Evolutionary conservation across 2,888 invertebrate genomes (phyloP).

Genomic region (Himalopsyche tibetana): DNA sequence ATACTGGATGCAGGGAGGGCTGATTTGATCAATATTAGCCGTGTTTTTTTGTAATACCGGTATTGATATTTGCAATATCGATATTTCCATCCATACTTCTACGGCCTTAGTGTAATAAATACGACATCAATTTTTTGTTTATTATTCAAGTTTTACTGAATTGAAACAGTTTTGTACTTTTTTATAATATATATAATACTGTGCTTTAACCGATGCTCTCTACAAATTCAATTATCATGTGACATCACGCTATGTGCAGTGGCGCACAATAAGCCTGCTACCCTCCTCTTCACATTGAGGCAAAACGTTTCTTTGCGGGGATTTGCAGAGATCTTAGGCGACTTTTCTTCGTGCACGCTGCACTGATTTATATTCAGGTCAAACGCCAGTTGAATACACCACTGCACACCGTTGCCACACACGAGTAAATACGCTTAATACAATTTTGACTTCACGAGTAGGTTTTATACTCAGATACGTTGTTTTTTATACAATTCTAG

Average conservation of each 20-base stretch:
- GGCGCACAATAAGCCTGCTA: neutral
- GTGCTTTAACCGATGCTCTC: neutral
- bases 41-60: too few species aligned
- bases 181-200: neutral
- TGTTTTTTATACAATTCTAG: too few species aligned
- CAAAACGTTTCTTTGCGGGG: slow-evolving; percentile 4
- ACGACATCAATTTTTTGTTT: too few species aligned
- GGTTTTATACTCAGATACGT: too few species aligned
- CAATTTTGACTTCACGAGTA: too few species aligned
- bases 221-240: neutral
- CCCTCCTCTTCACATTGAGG: neutral
- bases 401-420: neutral
- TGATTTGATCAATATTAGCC: too few species aligned
- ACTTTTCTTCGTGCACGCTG: slow-evolving; percentile 25
- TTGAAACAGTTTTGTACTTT: too few species aligned
- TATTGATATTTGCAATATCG: too few species aligned
- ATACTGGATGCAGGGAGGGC: too few species aligned
- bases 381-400: neutral
- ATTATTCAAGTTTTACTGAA: too few species aligned
- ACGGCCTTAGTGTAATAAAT: too few species aligned
- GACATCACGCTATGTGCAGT: slow-evolving; percentile 11
- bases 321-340: slow-evolving; percentile 5
- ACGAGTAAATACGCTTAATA: neutral
- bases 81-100: too few species aligned
- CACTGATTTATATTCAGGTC: slow-evolving; percentile 34